Evolutionary conservation across 1,140 invertebrate species (phyloP).

Genomic region (Drosophila ficusphila): DNA sequence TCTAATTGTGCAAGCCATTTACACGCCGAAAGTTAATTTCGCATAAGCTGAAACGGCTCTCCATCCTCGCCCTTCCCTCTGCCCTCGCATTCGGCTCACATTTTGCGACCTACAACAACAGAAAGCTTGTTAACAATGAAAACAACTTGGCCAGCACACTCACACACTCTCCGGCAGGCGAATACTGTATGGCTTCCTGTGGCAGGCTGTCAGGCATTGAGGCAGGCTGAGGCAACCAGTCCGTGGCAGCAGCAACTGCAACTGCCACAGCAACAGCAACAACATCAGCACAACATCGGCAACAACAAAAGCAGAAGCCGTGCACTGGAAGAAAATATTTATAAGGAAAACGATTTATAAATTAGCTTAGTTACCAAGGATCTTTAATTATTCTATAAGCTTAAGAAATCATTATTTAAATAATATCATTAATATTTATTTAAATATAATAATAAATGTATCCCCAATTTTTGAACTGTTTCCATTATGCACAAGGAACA

Average conservation of each 20-base stretch:
- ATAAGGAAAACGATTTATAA: too few species aligned
- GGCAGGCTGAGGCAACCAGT: constrained; percentile 51
- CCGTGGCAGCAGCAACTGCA: constrained; percentile 30
- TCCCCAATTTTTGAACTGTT: too few species aligned
- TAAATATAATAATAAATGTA: too few species aligned
- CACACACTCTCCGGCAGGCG: constrained; percentile 17
- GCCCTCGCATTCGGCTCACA: constrained; percentile 15
- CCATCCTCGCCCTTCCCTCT: not conserved
- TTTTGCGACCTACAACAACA: constrained; percentile 75
- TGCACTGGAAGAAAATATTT: not conserved
- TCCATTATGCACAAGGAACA: too few species aligned
- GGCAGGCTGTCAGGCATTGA: constrained; percentile 74
- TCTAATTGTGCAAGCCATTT: constrained; percentile 52
- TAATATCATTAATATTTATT: too few species aligned
- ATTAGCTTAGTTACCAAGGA: too few species aligned
- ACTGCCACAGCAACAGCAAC: constrained; percentile 14
- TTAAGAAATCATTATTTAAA: too few species aligned
- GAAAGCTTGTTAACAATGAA: constrained; percentile 80
- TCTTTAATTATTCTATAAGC: too few species aligned
- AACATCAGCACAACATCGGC: constrained; percentile 28
- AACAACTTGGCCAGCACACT: constrained; percentile 67
- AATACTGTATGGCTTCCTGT: constrained; percentile 81
- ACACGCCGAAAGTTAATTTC: constrained; percentile 56
- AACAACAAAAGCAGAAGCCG: constrained; percentile 37
- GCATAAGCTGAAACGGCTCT: constrained; percentile 36